phyloP scores from a whole-genome alignment of 2,888 invertebrate species.

The Microchrysa polita region DNA sequence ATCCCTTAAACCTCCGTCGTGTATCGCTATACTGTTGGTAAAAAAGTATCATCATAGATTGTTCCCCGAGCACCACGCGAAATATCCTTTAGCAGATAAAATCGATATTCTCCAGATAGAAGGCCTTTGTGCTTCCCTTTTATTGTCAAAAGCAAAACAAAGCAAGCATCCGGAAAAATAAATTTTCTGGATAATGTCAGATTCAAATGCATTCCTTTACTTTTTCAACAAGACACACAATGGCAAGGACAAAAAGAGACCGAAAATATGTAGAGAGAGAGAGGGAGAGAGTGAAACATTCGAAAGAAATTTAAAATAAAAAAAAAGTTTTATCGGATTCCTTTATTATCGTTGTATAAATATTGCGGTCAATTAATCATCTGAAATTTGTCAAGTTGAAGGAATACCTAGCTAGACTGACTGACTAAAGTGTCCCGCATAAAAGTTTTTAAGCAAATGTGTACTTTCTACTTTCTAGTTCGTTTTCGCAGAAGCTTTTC shows the following conservation, averaged over 20 bases:
- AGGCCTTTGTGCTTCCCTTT: slow-evolving; percentile 32
- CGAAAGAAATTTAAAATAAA: background rate
- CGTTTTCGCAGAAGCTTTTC: background rate
- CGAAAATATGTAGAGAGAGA: background rate
- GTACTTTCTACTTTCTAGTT: background rate
- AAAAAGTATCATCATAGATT: background rate
- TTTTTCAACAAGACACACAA: too few species aligned
- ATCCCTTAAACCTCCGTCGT: background rate
- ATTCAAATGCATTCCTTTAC: background rate
- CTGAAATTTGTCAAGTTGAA: slow-evolving; percentile 36
- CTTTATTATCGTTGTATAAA: slow-evolving; percentile 15
- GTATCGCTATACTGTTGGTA: background rate
- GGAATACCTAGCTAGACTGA: background rate
- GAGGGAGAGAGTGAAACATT: background rate
- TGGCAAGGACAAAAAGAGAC: too few species aligned
- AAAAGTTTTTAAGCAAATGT: background rate
- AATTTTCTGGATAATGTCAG: slow-evolving; percentile 1
- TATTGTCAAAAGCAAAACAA: slow-evolving; percentile 24
- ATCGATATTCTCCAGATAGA: slow-evolving; percentile 40
- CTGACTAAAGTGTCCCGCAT: background rate
- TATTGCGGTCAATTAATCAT: slow-evolving; percentile 45
- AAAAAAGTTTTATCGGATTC: background rate
- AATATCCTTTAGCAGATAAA: slow-evolving; percentile 33
- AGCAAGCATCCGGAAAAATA: slow-evolving; percentile 23
- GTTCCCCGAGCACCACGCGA: slow-evolving; percentile 9